Percentiles rank a stretch among this genome's conserved stretches.
phyloP scores from a whole-genome alignment of 2,888 invertebrate species.

The Sepiola atlantica region DNA sequence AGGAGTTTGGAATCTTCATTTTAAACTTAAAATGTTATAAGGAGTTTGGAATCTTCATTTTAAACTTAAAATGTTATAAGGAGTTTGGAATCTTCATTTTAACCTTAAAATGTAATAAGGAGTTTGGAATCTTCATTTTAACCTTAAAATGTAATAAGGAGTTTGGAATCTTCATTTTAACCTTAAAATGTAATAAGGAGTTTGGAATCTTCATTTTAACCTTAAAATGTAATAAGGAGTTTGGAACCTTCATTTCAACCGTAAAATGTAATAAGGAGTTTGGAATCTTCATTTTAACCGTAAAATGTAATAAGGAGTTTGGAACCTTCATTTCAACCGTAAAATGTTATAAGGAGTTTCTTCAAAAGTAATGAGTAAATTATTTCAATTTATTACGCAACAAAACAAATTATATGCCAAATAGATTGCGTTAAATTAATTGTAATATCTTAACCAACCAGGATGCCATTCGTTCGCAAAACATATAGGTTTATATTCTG shows the following conservation, averaged over 20 bases:
- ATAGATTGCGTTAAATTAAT: no score
- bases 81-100: not conserved
- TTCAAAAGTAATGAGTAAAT: not conserved
- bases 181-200: not conserved
- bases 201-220: not conserved
- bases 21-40: not conserved
- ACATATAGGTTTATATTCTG: no score
- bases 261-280: not conserved
- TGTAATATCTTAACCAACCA: not conserved
- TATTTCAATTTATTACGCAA: not conserved
- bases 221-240: not conserved
- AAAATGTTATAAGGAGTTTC: not conserved
- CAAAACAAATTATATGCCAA: not conserved
- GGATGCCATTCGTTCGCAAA: no score
- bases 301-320: not conserved
- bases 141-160: not conserved
- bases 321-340: not conserved
- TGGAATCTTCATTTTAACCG: not conserved
- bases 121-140: not conserved
- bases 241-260: not conserved
- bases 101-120: not conserved
- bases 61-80: not conserved
- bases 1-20: not conserved
- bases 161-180: not conserved
- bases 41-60: not conserved